These are phyloP conservation scores for Leguminivora glycinivorella DNA, from an alignment of 1,140 invertebrate species.

Conservation along the genomic window DNA sequence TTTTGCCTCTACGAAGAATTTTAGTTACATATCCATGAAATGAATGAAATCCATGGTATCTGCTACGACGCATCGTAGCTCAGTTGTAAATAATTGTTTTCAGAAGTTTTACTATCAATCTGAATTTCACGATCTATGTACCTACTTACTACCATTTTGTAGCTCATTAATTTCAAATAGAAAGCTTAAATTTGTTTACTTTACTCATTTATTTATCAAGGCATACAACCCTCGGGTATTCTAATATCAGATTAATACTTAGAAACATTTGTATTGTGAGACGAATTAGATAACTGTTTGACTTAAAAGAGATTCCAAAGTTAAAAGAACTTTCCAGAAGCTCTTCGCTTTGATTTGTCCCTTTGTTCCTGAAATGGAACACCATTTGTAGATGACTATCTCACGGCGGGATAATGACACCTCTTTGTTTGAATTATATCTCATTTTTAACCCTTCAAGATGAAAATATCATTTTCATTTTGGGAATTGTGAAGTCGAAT, in stretches of 20 bases:
- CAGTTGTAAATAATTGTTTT: too few species aligned
- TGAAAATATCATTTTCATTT: slow-evolving; percentile 29
- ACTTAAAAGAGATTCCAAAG: slow-evolving; percentile 46
- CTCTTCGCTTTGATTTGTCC: slow-evolving; percentile 56
- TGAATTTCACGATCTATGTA: background rate
- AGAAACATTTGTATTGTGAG: background rate
- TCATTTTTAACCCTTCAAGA: slow-evolving; percentile 40
- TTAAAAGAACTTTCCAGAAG: slow-evolving; percentile 49
- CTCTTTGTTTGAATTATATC: slow-evolving; percentile 35
- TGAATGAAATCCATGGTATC: too few species aligned
- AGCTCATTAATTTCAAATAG: background rate
- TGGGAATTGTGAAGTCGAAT: slow-evolving; percentile 15
- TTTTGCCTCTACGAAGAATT: too few species aligned
- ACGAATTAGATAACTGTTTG: slow-evolving; percentile 42
- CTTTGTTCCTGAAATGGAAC: slow-evolving; percentile 54
- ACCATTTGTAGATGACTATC: slow-evolving; percentile 54
- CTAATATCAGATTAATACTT: background rate
- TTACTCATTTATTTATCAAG: background rate
- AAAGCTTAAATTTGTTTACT: background rate
- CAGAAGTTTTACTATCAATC: too few species aligned
- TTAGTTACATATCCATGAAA: too few species aligned
- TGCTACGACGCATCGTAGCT: too few species aligned
- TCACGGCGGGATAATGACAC: slow-evolving; percentile 42
- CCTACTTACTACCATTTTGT: background rate
- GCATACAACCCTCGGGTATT: background rate